phyloP scores from a whole-genome alignment of 2,888 invertebrate species.

The Drosophila meridionalis region DNA sequence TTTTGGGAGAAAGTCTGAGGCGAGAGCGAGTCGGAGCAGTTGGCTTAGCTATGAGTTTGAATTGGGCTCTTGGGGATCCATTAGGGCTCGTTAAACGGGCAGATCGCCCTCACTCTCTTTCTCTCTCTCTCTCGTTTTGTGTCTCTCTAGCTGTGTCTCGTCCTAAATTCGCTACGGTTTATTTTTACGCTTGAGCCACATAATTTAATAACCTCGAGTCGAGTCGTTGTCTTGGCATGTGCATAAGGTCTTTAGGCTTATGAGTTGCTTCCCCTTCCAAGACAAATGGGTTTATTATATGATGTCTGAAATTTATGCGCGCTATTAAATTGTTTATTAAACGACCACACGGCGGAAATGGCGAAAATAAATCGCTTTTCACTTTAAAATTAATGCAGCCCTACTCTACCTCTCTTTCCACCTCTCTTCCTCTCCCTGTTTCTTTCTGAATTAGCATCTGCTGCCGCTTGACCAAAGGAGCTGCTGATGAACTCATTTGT shows the following conservation, averaged over 20 bases:
- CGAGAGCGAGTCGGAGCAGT: conserved; percentile 15
- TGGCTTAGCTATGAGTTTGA: conserved; percentile 14
- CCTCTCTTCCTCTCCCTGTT: neutral
- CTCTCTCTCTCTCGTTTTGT: conserved; percentile 6
- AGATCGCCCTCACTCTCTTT: conserved; percentile 18
- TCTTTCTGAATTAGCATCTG: conserved; percentile 15
- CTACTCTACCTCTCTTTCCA: neutral
- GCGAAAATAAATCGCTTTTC: conserved; percentile 80
- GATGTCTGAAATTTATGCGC: conserved; percentile 76
- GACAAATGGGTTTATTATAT: conserved; percentile 78
- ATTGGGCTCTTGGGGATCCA: conserved; percentile 41
- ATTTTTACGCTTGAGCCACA: conserved; percentile 76
- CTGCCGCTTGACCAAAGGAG: conserved; percentile 38
- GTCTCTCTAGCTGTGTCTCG: conserved; percentile 24
- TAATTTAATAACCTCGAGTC: conserved; percentile 69
- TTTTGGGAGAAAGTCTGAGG: conserved; percentile 63
- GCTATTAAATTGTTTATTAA: conserved; percentile 78
- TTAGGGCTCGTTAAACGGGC: conserved; percentile 72
- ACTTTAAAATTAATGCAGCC: conserved; percentile 65
- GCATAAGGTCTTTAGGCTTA: conserved; percentile 50
- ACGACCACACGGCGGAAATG: conserved; percentile 73
- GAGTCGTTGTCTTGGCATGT: conserved; percentile 36
- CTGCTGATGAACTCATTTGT: conserved; percentile 80
- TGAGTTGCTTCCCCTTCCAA: conserved; percentile 38
- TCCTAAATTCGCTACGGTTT: conserved; percentile 75